phyloP scores from a whole-genome alignment of 2,888 invertebrate species.

The Drosophila mayaguana region DNA sequence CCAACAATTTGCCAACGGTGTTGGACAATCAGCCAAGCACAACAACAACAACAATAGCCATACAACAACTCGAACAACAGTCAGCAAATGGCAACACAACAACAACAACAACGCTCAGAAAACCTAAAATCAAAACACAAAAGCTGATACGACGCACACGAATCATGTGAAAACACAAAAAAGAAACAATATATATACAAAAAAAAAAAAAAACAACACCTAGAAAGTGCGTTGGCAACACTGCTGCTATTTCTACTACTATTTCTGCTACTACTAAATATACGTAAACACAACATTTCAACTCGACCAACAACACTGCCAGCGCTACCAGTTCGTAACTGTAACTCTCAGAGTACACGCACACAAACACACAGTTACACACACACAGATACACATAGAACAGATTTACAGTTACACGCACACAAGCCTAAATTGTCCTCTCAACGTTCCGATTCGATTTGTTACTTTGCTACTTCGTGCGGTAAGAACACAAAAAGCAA shows the following conservation, averaged over 20 bases:
- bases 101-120: constrained; percentile 52
- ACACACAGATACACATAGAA: constrained; percentile 16
- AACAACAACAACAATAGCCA: constrained; percentile 47
- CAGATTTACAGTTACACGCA: constrained; percentile 36
- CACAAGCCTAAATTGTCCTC: constrained; percentile 47
- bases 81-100: constrained; percentile 43
- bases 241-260: constrained; percentile 47
- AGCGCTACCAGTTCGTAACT: constrained; percentile 41
- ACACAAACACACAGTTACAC: constrained; percentile 13
- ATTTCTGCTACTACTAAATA: constrained; percentile 27
- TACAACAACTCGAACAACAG: constrained; percentile 16
- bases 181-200: no score
- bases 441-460: constrained; percentile 40
- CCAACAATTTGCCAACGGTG: constrained; percentile 81
- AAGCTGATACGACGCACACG: constrained; percentile 83
- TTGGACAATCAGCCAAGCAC: constrained; percentile 61
- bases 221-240: constrained; percentile 26
- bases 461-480: constrained; percentile 65
- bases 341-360: constrained; percentile 13
- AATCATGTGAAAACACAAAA: constrained; percentile 74
- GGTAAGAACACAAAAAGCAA: constrained; percentile 68
- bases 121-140: constrained; percentile 83
- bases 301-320: constrained; percentile 46
- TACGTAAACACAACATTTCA: constrained; percentile 23
- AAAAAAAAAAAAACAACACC: not conserved